Evolutionary conservation across 2,797 vertebrate species (phyloP).

Genomic region (Stomatorhinus walkeri): DNA sequence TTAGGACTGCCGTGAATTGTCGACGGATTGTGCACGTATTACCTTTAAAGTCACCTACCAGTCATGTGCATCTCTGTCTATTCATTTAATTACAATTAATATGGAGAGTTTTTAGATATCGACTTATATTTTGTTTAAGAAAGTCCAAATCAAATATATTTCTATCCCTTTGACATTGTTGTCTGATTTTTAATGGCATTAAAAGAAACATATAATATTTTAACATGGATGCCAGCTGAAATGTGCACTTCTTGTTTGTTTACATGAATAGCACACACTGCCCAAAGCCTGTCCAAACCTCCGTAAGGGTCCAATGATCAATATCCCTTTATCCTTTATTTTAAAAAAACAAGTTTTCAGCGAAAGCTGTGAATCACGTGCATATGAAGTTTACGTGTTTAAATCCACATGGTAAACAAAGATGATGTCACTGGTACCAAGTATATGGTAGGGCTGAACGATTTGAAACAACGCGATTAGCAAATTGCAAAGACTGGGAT

Average conservation of each 20-base stretch:
- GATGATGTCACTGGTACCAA: not conserved
- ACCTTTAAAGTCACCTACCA: no score
- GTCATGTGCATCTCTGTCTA: not conserved
- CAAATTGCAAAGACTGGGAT: no score
- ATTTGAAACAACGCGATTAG: no score
- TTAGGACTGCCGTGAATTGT: not conserved
- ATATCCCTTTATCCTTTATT: not conserved
- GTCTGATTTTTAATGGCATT: not conserved
- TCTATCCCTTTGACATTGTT: not conserved
- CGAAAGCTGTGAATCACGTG: not conserved
- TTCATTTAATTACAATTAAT: not conserved
- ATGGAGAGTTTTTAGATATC: not conserved
- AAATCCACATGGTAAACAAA: not conserved
- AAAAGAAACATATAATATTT: not conserved
- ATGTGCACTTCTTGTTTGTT: not conserved
- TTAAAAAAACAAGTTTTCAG: not conserved
- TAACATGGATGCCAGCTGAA: not conserved
- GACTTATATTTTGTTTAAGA: not conserved
- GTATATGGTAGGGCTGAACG: not conserved
- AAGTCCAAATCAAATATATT: not conserved
- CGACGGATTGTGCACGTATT: not conserved
- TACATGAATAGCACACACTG: not conserved
- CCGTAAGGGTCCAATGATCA: not conserved
- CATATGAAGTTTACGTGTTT: not conserved
- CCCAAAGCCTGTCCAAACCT: not conserved